Evolutionary conservation across 2,797 vertebrate genomes (phyloP).

Genomic region (Chelonia mydas): DNA sequence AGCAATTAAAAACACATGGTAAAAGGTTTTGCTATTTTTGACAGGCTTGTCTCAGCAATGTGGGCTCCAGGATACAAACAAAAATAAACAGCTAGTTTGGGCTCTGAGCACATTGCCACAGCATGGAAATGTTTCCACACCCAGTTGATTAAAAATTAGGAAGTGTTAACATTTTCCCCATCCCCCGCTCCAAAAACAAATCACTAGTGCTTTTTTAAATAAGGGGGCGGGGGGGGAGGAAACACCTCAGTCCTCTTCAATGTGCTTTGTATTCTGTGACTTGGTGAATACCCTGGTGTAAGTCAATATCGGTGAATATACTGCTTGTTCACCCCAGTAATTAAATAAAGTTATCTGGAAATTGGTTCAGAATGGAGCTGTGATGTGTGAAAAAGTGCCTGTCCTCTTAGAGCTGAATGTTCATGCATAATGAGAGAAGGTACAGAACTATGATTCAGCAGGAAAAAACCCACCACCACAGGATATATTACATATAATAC

Average conservation of each 20-base stretch:
- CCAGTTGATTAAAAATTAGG: neutral
- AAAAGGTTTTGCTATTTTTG: neutral
- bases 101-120: neutral
- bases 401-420: neutral
- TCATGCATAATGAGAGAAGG: neutral
- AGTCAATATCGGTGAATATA: neutral
- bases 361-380: neutral
- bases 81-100: neutral
- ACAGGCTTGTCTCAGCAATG: neutral
- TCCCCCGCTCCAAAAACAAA: neutral
- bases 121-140: neutral
- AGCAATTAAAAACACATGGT: neutral
- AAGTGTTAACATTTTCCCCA: neutral
- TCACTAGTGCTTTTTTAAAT: neutral
- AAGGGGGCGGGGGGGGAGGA: fast-evolving
- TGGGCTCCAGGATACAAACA: neutral
- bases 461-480: neutral
- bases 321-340: neutral
- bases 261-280: neutral
- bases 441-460: neutral
- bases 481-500: too few species aligned
- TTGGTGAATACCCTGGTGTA: neutral
- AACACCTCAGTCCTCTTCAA: neutral
- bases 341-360: neutral
- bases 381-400: neutral